Percentiles rank a stretch among this genome's conserved stretches.
These are phyloP conservation scores for Dinocampus coccinellae DNA, from an alignment of 2,888 invertebrate genomes.

Conservation along the genomic window DNA sequence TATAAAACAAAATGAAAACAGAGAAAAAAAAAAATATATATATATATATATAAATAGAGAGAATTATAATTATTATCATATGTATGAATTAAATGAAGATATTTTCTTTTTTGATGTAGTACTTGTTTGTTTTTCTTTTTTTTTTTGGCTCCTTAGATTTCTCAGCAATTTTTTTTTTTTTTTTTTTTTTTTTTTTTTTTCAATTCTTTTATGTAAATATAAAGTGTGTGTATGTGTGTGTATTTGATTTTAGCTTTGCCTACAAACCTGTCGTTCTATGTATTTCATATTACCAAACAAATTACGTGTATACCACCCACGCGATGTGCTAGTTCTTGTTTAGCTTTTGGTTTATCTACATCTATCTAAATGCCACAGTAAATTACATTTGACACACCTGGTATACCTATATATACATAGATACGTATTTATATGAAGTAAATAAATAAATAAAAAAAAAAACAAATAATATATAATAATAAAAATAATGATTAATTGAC, in stretches of 20 bases:
- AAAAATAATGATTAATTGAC: not conserved
- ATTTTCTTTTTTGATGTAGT: not conserved
- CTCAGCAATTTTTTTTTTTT: not conserved
- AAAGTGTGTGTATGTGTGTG: not conserved
- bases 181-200: not conserved
- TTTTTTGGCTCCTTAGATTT: too few relatives aligned
- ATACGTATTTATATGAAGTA: not conserved
- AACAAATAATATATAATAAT: too few relatives aligned
- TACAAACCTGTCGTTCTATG: slow-evolving; percentile 4
- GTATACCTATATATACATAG: not conserved
- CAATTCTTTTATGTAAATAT: not conserved
- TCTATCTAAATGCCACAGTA: slow-evolving; percentile 44
- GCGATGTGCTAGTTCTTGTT: slow-evolving; percentile 37
- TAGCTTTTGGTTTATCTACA: slow-evolving; percentile 26
- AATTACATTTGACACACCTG: slow-evolving; percentile 35
- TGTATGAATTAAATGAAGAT: not conserved
- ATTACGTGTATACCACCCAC: slow-evolving; percentile 38
- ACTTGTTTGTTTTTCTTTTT: too few relatives aligned
- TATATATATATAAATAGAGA: not conserved
- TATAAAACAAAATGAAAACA: not conserved
- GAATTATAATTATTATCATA: not conserved
- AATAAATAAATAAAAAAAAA: too few relatives aligned
- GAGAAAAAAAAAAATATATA: not conserved
- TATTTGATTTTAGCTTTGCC: not conserved
- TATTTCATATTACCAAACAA: slow-evolving; percentile 17